Percentiles rank a stretch among this genome's conserved stretches.
phyloP scores from a whole-genome alignment of 2,113 vertebrate genomes.

The Oncorhynchus mykiss region DNA sequence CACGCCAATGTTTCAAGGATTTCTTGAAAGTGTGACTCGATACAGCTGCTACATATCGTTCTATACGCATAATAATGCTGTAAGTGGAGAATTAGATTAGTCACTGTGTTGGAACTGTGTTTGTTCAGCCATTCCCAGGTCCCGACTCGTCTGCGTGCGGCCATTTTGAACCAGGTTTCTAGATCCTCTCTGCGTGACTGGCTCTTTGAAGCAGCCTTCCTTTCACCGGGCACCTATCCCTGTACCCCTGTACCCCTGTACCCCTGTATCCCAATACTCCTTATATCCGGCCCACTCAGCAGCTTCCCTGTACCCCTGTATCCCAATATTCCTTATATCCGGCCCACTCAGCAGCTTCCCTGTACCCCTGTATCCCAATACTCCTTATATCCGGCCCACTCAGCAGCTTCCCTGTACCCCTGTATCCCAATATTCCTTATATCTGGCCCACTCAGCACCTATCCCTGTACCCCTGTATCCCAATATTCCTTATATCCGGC shows the following conservation, averaged over 20 bases:
- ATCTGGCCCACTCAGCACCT: no score
- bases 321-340: no score
- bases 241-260: slow-evolving; percentile 31
- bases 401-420: no score
- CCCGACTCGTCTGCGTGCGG: slow-evolving; percentile 54
- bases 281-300: no score
- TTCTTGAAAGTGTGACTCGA: slow-evolving; percentile 40
- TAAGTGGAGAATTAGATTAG: slow-evolving; percentile 57
- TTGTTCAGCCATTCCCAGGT: slow-evolving; percentile 58
- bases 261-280: no score
- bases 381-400: no score
- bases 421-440: no score
- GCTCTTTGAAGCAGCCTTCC: slow-evolving; percentile 55
- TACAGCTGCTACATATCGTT: slow-evolving; percentile 43
- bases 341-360: no score
- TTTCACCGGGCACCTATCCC: slow-evolving; percentile 40
- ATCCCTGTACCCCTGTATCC: no score
- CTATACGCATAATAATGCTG: slow-evolving; percentile 53
- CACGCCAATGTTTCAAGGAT: slow-evolving; percentile 13
- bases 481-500: no score
- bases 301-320: no score
- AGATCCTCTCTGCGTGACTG: slow-evolving; percentile 37
- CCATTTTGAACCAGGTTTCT: slow-evolving; percentile 46
- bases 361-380: no score
- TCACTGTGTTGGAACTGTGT: slow-evolving; percentile 35